Conservation (phyloP, 2,113 vertebrate species). For the Isichthys henryi region DNA sequence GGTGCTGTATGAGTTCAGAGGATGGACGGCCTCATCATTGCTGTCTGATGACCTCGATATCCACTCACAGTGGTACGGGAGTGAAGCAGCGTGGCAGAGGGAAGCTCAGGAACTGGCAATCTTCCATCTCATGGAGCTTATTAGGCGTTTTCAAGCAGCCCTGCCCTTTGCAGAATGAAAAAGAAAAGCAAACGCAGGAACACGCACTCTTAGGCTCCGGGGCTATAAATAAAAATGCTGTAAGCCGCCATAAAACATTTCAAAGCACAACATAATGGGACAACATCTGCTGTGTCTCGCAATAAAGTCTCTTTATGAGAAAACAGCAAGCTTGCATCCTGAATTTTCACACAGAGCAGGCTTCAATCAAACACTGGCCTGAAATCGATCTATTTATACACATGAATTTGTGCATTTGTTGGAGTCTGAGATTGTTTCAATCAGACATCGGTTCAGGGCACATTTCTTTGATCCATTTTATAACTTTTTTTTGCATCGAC, state of each 20-base stretch:
- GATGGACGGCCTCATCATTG: background rate
- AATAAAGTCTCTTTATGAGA: slow-evolving; percentile 15
- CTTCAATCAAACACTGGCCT: background rate
- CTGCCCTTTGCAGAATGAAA: background rate
- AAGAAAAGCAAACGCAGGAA: background rate
- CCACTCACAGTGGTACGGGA: background rate
- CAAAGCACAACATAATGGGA: slow-evolving; percentile 18
- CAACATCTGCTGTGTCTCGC: slow-evolving; percentile 9
- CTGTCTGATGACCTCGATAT: background rate
- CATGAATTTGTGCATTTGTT: background rate
- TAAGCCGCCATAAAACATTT: slow-evolving; percentile 13
- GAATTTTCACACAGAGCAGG: background rate
- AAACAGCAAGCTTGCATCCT: background rate
- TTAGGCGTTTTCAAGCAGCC: background rate
- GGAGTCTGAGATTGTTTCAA: background rate
- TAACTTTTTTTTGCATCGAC: background rate
- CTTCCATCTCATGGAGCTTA: background rate
- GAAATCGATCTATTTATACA: slow-evolving; percentile 6
- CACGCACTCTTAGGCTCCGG: background rate
- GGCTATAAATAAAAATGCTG: slow-evolving; percentile 15
- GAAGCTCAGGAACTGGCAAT: background rate
- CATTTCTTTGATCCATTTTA: slow-evolving; percentile 11
- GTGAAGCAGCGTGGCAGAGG: background rate
- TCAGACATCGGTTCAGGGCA: background rate
- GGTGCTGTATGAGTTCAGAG: background rate